phyloP scores from a whole-genome alignment of 2,797 vertebrate genomes.

The Sternarchorhynchus goeldii region DNA sequence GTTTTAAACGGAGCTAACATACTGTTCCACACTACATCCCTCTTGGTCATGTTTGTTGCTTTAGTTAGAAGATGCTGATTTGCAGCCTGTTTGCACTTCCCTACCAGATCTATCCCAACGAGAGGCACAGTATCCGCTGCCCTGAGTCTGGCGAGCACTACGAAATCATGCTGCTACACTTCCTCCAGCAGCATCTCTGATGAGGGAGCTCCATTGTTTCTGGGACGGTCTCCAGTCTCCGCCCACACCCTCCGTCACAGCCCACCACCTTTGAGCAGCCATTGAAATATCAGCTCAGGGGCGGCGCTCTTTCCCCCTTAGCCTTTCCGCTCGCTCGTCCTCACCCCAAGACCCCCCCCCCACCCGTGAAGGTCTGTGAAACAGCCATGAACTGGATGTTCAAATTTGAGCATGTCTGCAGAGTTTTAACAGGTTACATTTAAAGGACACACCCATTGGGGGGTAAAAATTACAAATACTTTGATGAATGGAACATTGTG shows the following conservation, averaged over 20 bases:
- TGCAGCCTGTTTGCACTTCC: background rate
- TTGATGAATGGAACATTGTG: constrained; percentile 47
- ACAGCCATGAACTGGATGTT: constrained; percentile 39
- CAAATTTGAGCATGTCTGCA: constrained; percentile 35
- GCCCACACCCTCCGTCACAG: constrained; percentile 10
- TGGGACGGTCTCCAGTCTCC: constrained; percentile 23
- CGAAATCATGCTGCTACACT: constrained; percentile 98
- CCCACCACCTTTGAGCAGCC: constrained; percentile 26
- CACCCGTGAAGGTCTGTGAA: constrained; percentile 13
- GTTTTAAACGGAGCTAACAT: background rate
- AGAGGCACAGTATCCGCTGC: constrained; percentile 98
- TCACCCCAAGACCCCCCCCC: background rate
- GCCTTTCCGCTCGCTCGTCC: constrained; percentile 3
- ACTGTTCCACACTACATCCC: too few relatives aligned
- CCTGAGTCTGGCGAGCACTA: constrained; percentile 99
- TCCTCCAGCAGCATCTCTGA: constrained; percentile 99
- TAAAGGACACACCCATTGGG: constrained; percentile 58
- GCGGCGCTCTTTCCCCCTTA: background rate
- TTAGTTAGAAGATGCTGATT: background rate
- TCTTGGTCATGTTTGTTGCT: background rate
- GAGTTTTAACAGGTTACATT: constrained; percentile 48
- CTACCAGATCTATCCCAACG: constrained; percentile 93
- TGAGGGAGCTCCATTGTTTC: constrained; percentile 60
- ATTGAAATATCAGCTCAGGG: constrained; percentile 14
- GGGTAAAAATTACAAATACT: background rate